Conservation (phyloP, 2,797 vertebrate species). For the Knipowitschia caucasica region DNA sequence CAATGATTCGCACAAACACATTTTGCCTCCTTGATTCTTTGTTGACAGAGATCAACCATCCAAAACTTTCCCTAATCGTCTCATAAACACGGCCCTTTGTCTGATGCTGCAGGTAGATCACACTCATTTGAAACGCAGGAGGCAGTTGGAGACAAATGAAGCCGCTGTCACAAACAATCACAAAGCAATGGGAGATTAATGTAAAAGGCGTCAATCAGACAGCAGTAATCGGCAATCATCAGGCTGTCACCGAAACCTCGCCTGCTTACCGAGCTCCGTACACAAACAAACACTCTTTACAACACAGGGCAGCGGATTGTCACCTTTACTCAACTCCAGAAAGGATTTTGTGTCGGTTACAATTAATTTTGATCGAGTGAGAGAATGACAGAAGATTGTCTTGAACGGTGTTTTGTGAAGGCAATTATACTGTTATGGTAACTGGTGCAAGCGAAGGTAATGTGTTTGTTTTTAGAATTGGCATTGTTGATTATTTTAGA, state of each 20-base stretch:
- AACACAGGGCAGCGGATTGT: not conserved
- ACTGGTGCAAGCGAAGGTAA: no score
- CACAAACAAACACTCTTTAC: slow-evolving; percentile 4
- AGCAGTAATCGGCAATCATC: slow-evolving; percentile 12
- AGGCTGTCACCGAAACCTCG: slow-evolving; percentile 22
- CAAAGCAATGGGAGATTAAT: slow-evolving; percentile 3
- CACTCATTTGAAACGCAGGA: slow-evolving; percentile 20
- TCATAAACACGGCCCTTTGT: not conserved
- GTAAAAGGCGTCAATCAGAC: slow-evolving; percentile 6
- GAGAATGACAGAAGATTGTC: no score
- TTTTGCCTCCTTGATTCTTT: no score
- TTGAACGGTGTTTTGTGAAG: no score
- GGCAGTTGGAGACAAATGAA: slow-evolving; percentile 20
- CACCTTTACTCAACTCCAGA: not conserved
- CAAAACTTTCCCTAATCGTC: not conserved
- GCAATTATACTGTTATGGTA: no score
- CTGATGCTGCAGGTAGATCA: slow-evolving; percentile 21
- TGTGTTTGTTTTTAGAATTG: no score
- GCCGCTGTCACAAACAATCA: slow-evolving; percentile 12
- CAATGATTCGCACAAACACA: no score
- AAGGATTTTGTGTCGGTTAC: not conserved
- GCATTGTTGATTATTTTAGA: no score
- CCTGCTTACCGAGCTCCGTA: slow-evolving; percentile 9
- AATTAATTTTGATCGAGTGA: not conserved
- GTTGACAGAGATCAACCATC: no score